Evolutionary conservation across 2,888 invertebrate genomes (phyloP), one percentile per base, ranked within the genome.

Genomic region (Lingula anatina): DNA sequence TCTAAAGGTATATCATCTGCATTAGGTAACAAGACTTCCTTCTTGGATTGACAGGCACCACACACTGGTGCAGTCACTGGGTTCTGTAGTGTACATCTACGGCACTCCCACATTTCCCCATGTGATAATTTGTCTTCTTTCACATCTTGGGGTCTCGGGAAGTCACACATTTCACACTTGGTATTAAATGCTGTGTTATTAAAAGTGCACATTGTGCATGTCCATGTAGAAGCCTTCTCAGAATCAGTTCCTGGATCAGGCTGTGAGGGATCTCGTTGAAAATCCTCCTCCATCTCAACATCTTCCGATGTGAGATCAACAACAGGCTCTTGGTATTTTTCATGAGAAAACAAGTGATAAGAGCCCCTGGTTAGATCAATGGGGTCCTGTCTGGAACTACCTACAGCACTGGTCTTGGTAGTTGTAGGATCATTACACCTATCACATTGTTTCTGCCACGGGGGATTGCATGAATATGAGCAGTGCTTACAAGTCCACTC

Each of bases 401-500:
- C n/a, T n/a, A n/a, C n/a, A n/a, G n/a, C n/a, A n/a, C n/a, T n/a
- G n/a, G n/a, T n/a, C n/a, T n/a, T n/a, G n/a, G n/a, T n/a, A n/a
- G n/a, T n/a, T n/a, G n/a, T n/a, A n/a, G n/a, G n/a, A n/a, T n/a
- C n/a, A n/a, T n/a, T n/a, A 71, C 92, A 92, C 62, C 89, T 88
- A 78, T 89, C 89, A 76, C 92, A 92, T 61, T 82, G 82, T 43
- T 85, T 84, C 56, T 85, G 85, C 84, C 86, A 87, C 70, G 88
- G 82, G 56, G 87, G 86, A 79, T 91, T 89, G 77, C 89, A 90
- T 54, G 89, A 87, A 79, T 88, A 92, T 73, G 90, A 89, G 78
- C 92, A 93, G 76, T 88, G 87, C 51, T 83, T 82, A 78, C 92
- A 92, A 57, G 88, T 89, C 91, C 92, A 92, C 84, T 88, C 56